These are phyloP conservation scores for Drosophila parvula DNA, from an alignment of 1,140 invertebrate genomes.

Conservation along the genomic window DNA sequence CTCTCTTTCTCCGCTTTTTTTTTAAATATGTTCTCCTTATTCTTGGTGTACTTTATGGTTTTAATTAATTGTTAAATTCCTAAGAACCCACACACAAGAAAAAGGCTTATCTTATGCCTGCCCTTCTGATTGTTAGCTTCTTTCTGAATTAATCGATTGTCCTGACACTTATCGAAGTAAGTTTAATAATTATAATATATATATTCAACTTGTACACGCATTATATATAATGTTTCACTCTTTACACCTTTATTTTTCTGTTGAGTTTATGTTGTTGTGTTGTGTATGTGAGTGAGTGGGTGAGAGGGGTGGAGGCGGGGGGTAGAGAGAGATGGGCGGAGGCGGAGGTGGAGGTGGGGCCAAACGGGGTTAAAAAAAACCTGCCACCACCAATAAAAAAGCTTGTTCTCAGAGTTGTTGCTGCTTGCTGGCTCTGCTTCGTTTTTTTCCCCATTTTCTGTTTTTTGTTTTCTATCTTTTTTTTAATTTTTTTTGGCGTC, in stretches of 20 bases:
- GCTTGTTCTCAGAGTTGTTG: slow-evolving; percentile 30
- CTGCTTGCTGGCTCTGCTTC: slow-evolving; percentile 25
- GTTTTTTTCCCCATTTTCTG: slow-evolving; percentile 1
- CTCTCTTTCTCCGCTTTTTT: neutral
- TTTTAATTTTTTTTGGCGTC: slow-evolving; percentile 18
- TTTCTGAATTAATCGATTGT: slow-evolving; percentile 10
- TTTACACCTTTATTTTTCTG: slow-evolving; percentile 21
- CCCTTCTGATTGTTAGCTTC: too few relatives aligned
- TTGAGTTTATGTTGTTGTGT: slow-evolving; percentile 6
- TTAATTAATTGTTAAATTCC: neutral
- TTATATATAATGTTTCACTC: slow-evolving; percentile 81
- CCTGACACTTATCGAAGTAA: slow-evolving; percentile 13
- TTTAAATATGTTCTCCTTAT: neutral
- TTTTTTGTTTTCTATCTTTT: slow-evolving; percentile 14
- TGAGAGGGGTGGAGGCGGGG: neutral
- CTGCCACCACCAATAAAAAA: slow-evolving; percentile 51
- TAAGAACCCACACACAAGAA: neutral
- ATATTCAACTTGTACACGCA: slow-evolving; percentile 81
- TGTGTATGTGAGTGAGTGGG: slow-evolving; percentile 11
- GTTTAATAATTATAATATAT: neutral
- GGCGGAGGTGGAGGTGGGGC: slow-evolving; percentile 25
- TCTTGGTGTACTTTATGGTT: neutral
- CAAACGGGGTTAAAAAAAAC: slow-evolving; percentile 47
- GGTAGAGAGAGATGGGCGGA: neutral
- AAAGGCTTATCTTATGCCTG: neutral